phyloP scores from a whole-genome alignment of 1,140 invertebrate genomes.

The Trichomalopsis sarcophagae region DNA sequence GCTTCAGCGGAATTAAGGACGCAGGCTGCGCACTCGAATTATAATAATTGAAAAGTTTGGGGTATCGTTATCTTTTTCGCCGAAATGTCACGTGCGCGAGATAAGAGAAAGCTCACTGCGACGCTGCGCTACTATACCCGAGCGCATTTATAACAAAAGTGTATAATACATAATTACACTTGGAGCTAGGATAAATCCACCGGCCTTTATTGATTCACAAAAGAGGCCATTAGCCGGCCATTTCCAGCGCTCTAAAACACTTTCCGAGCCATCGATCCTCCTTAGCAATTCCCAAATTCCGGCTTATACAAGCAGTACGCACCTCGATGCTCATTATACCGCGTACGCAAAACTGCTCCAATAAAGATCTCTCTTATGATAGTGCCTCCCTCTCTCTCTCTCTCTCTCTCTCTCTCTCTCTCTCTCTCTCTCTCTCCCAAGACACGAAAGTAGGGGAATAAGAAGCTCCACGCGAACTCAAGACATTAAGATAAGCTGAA shows the following conservation, averaged over 20 bases:
- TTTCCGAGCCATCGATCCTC: not conserved
- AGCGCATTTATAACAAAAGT: too few relatives aligned
- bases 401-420: not conserved
- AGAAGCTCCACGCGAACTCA: not conserved
- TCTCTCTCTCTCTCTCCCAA: not conserved
- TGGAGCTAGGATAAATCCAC: not conserved
- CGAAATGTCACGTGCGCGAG: not conserved
- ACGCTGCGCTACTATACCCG: not conserved
- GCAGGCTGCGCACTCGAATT: not conserved
- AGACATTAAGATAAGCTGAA: slow-evolving; percentile 37
- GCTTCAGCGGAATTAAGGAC: not conserved
- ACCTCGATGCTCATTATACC: not conserved
- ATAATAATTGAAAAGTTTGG: not conserved
- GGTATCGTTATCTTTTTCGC: not conserved
- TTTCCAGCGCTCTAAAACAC: not conserved
- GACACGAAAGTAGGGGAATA: not conserved
- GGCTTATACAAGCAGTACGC: not conserved
- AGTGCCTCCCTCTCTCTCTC: not conserved
- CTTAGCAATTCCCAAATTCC: not conserved
- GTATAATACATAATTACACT: too few relatives aligned
- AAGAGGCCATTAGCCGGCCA: not conserved
- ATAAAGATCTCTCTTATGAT: not conserved
- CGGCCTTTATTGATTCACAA: not conserved
- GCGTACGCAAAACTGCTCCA: not conserved
- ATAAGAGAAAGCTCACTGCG: not conserved